Evolutionary conservation across 2,113 vertebrate species (phyloP).

Genomic region (Ictalurus furcatus): DNA sequence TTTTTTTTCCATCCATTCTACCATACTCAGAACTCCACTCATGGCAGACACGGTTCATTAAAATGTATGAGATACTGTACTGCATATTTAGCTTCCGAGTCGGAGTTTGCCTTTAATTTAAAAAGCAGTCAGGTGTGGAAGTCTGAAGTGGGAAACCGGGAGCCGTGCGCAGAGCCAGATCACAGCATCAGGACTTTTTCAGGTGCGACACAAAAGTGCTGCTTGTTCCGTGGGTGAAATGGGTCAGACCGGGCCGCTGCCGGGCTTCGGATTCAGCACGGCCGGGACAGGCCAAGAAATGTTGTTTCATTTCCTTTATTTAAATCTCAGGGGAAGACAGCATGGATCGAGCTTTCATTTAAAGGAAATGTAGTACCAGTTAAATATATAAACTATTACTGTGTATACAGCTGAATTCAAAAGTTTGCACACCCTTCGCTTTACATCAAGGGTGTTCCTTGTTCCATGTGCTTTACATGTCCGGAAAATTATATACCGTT

Average conservation of each 20-base stretch:
- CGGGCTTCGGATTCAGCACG: not conserved
- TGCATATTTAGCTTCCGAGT: not conserved
- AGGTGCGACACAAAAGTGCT: constrained; percentile 45
- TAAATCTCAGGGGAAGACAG: not conserved
- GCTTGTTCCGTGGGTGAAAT: constrained; percentile 38
- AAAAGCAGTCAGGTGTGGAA: not conserved
- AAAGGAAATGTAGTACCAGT: not conserved
- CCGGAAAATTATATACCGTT: not conserved
- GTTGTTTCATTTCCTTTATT: not conserved
- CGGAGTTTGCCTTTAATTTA: not conserved
- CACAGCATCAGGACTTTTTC: not conserved
- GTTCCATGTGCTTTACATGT: not conserved
- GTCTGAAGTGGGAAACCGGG: not conserved
- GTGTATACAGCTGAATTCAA: not conserved
- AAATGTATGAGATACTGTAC: not conserved
- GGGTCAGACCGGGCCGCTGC: constrained; percentile 18
- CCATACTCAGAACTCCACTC: not conserved
- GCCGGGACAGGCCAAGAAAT: not conserved
- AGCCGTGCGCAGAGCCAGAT: not conserved
- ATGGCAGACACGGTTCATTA: not conserved
- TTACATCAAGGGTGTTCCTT: no score
- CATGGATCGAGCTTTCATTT: not conserved
- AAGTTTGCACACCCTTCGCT: not conserved
- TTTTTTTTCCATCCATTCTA: not conserved
- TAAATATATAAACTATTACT: not conserved